A percentile compares a stretch with the other conserved stretches of the same genome.
Conservation (phyloP, 2,113 vertebrate species). For the Nycticryphes semicollaris region DNA sequence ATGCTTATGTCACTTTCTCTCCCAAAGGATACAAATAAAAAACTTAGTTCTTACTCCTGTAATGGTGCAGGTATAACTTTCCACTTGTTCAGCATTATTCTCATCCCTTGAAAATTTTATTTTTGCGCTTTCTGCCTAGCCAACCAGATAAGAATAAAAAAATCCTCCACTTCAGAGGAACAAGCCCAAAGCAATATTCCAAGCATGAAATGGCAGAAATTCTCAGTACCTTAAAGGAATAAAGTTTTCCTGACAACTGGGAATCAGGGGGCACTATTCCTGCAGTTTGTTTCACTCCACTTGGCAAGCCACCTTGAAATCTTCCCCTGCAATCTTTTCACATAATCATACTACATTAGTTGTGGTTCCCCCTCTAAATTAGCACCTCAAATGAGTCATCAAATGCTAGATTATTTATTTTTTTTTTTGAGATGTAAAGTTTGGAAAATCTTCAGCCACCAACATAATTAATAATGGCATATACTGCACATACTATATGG, state of each 20-base stretch:
- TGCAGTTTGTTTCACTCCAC: background rate
- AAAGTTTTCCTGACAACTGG: background rate
- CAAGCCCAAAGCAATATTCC: constrained; percentile 29
- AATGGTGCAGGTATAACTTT: background rate
- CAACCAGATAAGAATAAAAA: background rate
- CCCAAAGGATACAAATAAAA: background rate
- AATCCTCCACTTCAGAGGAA: constrained; percentile 6
- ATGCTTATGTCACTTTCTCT: background rate
- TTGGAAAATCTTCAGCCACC: background rate
- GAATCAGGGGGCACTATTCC: background rate
- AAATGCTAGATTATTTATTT: background rate
- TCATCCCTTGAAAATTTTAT: background rate
- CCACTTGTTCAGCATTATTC: background rate
- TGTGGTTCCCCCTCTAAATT: background rate
- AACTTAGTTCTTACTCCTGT: background rate
- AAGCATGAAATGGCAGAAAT: constrained; percentile 35
- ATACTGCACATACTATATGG: fast-evolving
- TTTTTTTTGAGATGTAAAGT: background rate
- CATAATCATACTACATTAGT: background rate
- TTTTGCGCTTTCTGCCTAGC: background rate
- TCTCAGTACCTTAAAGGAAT: background rate
- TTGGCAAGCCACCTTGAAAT: background rate
- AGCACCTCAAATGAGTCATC: background rate
- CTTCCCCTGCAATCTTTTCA: background rate
- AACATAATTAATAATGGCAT: background rate